These are phyloP conservation scores for Arctopsyche grandis DNA, from an alignment of 1,140 invertebrate species.

Conservation along the genomic window DNA sequence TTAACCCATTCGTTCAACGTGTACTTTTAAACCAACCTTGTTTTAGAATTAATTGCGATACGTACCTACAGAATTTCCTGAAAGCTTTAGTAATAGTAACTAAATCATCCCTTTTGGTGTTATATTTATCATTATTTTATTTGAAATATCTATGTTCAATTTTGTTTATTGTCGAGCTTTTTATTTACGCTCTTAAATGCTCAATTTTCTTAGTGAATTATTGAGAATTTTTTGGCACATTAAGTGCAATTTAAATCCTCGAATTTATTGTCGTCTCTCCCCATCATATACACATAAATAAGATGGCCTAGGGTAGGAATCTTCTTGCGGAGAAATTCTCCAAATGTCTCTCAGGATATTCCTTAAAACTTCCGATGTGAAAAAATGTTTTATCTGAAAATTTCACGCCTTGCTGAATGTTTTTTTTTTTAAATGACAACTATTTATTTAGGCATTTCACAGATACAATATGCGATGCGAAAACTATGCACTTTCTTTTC, in stretches of 20 bases:
- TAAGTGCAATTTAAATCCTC: constrained; percentile 40
- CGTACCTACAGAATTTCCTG: not conserved
- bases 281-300: constrained; percentile 28
- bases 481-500: constrained; percentile 13
- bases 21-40: constrained; percentile 12
- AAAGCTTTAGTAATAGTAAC: not conserved
- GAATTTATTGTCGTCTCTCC: constrained; percentile 34
- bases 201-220: constrained; percentile 3
- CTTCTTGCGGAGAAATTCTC: constrained; percentile 16
- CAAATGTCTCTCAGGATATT: constrained; percentile 1
- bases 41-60: not conserved
- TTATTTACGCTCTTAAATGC: not conserved
- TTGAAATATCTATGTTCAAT: not conserved
- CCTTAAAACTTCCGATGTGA: not conserved
- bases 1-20: constrained; percentile 41
- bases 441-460: no score
- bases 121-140: no score
- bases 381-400: not conserved
- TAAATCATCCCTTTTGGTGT: no score
- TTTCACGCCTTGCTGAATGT: not conserved
- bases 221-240: constrained; percentile 36
- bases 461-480: not conserved
- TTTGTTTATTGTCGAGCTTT: not conserved
- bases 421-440: no score
- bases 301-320: constrained; percentile 33